phyloP scores from a whole-genome alignment of 2,113 vertebrate species.

The Reinhardtius hippoglossoides region DNA sequence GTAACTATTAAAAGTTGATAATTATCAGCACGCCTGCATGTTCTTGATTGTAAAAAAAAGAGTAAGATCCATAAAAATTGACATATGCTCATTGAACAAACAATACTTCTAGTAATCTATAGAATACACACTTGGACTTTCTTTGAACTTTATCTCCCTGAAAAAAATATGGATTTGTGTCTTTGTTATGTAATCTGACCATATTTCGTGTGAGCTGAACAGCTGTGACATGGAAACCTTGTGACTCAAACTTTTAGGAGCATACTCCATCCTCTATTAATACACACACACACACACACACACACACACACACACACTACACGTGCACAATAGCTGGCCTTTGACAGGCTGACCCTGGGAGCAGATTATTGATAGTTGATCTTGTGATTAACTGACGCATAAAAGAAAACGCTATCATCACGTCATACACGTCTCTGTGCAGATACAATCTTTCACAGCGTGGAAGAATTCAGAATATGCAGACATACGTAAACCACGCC shows the following conservation, averaged over 20 bases:
- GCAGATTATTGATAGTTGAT: slow-evolving; percentile 25
- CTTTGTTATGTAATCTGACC: slow-evolving; percentile 52
- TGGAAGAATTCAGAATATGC: not conserved
- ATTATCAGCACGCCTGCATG: not conserved
- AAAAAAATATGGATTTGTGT: slow-evolving; percentile 44
- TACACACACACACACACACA: not conserved
- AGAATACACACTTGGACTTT: not conserved
- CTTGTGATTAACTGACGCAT: slow-evolving; percentile 39
- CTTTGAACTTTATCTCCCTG: slow-evolving; percentile 14
- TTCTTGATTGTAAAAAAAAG: not conserved
- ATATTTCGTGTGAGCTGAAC: slow-evolving; percentile 24
- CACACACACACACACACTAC: no score
- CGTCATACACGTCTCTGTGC: not conserved
- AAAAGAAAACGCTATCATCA: not conserved
- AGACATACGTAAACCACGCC: no score
- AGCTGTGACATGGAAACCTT: slow-evolving; percentile 37
- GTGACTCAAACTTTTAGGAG: slow-evolving; percentile 12
- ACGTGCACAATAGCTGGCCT: not conserved
- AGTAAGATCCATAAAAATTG: no score
- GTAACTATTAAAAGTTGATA: not conserved
- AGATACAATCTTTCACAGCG: not conserved
- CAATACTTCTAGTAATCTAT: not conserved
- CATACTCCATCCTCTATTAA: not conserved
- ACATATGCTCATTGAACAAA: not conserved
- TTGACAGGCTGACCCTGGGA: not conserved